These are phyloP conservation scores for Thinocorus orbignyianus DNA, from an alignment of 2,113 vertebrate species.

Conservation along the genomic window DNA sequence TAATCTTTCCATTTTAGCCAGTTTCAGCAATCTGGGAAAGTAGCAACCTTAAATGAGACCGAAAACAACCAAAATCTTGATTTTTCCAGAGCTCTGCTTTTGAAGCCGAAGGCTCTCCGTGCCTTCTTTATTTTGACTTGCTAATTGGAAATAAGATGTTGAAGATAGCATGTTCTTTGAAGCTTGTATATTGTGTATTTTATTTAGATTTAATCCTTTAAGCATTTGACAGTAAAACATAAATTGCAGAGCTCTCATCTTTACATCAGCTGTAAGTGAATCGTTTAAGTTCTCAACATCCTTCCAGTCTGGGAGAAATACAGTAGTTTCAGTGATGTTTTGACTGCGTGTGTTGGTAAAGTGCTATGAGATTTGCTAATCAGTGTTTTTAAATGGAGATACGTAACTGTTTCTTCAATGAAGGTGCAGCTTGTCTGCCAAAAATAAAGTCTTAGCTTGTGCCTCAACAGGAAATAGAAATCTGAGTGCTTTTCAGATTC, in stretches of 20 bases:
- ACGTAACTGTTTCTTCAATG: not conserved
- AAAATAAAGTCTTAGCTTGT: not conserved
- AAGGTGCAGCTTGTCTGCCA: conserved; percentile 2
- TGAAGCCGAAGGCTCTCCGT: conserved; percentile 27
- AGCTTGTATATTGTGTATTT: conserved; percentile 36
- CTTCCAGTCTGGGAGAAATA: conserved; percentile 1
- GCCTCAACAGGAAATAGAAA: not conserved
- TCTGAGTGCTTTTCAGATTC: not conserved
- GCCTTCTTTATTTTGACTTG: conserved; percentile 53
- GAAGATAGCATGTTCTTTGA: conserved; percentile 48
- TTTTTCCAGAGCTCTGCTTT: conserved; percentile 46
- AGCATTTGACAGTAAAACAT: conserved; percentile 52
- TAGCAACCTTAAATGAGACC: conserved; percentile 6
- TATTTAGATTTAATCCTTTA: conserved; percentile 60
- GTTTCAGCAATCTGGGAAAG: conserved; percentile 24
- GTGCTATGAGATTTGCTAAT: conserved; percentile 38
- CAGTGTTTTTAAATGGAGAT: conserved; percentile 42
- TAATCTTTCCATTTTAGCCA: not conserved
- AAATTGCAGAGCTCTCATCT: not conserved
- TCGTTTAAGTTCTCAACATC: conserved; percentile 43
- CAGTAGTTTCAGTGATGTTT: conserved; percentile 30
- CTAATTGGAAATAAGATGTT: conserved; percentile 56
- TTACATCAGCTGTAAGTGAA: conserved; percentile 36
- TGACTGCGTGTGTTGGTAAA: conserved; percentile 43
- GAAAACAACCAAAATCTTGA: conserved; percentile 26